Conservation (phyloP, 2,888 invertebrate species). For the Rhaphigaster nebulosa region DNA sequence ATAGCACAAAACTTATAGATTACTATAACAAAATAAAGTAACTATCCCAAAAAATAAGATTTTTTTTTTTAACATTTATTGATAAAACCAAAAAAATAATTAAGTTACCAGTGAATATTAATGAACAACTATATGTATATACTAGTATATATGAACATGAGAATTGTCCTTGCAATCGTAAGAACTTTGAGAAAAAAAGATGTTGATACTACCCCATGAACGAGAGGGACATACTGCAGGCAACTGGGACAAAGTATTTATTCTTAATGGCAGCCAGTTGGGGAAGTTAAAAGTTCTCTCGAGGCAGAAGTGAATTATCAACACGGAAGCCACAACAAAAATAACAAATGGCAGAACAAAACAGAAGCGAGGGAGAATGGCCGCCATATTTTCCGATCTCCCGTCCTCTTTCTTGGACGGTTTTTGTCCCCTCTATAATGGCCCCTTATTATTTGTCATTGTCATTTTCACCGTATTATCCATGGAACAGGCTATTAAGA, state of each 20-base stretch:
- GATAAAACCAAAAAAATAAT: too few species aligned
- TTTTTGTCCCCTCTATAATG: not conserved
- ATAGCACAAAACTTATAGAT: too few species aligned
- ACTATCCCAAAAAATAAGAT: too few species aligned
- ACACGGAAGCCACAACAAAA: slow-evolving; percentile 44
- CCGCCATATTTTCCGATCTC: slow-evolving; percentile 17
- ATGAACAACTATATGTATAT: not conserved
- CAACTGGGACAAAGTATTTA: slow-evolving; percentile 37
- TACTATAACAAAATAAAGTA: too few species aligned
- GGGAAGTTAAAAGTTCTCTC: slow-evolving; percentile 26
- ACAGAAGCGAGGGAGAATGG: slow-evolving; percentile 6
- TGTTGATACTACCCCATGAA: not conserved
- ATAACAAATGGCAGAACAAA: slow-evolving; percentile 36
- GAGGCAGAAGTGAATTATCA: slow-evolving; percentile 28
- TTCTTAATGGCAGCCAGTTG: slow-evolving; percentile 36
- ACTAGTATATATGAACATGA: not conserved
- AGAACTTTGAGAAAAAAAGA: not conserved
- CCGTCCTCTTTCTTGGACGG: slow-evolving; percentile 18
- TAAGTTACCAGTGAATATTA: not conserved
- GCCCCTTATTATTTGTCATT: slow-evolving; percentile 33
- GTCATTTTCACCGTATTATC: slow-evolving; percentile 16
- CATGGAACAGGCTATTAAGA: not conserved
- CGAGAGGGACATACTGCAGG: not conserved
- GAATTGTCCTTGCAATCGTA: not conserved
- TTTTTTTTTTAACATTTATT: too few species aligned